Evolutionary conservation across 2,113 vertebrate species (phyloP).

Genomic region (Grallaria varia): DNA sequence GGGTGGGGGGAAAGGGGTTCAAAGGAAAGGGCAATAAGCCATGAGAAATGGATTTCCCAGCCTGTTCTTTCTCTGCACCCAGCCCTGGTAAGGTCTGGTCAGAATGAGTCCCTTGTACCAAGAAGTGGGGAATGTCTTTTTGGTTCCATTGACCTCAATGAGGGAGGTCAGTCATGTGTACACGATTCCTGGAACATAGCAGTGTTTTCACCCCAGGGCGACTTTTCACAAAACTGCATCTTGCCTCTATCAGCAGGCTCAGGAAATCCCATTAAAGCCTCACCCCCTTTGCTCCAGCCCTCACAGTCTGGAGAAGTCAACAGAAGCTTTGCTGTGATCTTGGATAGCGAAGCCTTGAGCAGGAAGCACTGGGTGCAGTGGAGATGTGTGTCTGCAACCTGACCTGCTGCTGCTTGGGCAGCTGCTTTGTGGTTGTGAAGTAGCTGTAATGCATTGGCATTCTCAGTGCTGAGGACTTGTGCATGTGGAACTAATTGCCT

Average conservation of each 20-base stretch:
- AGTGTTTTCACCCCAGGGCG: not conserved
- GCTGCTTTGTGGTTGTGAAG: not conserved
- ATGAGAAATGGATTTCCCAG: not conserved
- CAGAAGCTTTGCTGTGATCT: not conserved
- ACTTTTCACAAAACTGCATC: not conserved
- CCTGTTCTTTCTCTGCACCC: not conserved
- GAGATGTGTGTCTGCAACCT: not conserved
- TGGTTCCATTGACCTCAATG: rapidly evolving
- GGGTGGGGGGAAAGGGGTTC: rapidly evolving
- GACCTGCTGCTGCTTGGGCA: not conserved
- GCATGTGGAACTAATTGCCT: not conserved
- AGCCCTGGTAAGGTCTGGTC: not conserved
- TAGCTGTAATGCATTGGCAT: not conserved
- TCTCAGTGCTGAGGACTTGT: not conserved
- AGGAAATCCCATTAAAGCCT: not conserved
- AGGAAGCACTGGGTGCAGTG: not conserved
- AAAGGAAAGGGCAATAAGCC: rapidly evolving
- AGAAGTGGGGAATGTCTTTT: not conserved
- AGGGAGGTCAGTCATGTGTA: not conserved
- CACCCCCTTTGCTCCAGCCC: not conserved
- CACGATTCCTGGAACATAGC: rapidly evolving
- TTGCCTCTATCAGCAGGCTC: not conserved
- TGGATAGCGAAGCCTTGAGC: not conserved
- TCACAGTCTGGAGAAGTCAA: not conserved
- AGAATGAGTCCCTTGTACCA: not conserved